Evolutionary conservation across 2,888 invertebrate species (phyloP), one percentile per base, ranked within the genome.

Genomic region (Brachyopa scutellaris): DNA sequence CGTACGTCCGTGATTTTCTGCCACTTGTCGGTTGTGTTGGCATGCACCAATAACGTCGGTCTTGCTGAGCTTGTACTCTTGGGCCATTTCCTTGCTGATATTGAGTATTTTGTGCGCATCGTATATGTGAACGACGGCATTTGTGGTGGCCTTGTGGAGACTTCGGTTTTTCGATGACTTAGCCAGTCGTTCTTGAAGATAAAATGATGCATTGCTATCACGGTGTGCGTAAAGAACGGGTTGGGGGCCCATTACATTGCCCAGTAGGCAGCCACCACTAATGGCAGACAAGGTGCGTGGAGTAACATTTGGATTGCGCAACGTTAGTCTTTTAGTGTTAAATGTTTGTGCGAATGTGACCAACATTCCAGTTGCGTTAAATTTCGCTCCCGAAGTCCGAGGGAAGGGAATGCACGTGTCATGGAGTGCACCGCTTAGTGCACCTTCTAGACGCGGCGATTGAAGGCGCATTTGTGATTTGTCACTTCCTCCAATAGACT

Each of bases 371-470:
- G 95, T 95, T 21, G 95, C 95, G 90, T 96, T 97, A 92, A 98
- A 99, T 86, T 95, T 95, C 0, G 97, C 98, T 0, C 98, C 98
- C 7, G 97, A 97, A 0, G 98, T 98, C 62, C 97, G 92, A 0
- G 98, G 98, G 90, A 97, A 99, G 0, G 98, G 98, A 85, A 99
- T 96, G 88, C 96, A 96, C 5, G 96, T 94, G 87, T 96, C 96
- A 59, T 90, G 90, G 3, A 91, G 73, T 1, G 90, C 90, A 2
- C 88, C 88, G 7, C 89, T 88, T 2, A 90, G 74, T 0, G 90
- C 91, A 5, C 91, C 91, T 67, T 91, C 91, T 1, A 91, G 70
- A 1, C 90, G 85, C 0, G 91, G 91, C 1, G 90, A 90, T 83
- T 91, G 91, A 31, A 91, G 73, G 1, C 89, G 86, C 51, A 90